These are phyloP conservation scores for Stigmatopora argus DNA, from an alignment of 2,113 vertebrate genomes.

Conservation along the genomic window DNA sequence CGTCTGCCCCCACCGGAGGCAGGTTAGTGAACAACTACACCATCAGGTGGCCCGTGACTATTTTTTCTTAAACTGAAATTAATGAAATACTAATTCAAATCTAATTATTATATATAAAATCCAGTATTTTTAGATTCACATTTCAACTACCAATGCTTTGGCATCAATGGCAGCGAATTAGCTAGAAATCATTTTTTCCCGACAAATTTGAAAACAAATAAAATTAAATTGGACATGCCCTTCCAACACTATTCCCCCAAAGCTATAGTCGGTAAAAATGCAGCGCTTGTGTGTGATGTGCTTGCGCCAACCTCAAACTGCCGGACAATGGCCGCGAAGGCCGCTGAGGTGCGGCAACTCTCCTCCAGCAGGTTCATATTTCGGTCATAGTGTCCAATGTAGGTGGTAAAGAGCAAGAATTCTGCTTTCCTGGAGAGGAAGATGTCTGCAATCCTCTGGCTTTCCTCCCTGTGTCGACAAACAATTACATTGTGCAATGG, in stretches of 20 bases:
- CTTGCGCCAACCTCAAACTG: constrained; percentile 82
- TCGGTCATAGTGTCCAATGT: constrained; percentile 84
- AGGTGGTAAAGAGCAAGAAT: constrained; percentile 79
- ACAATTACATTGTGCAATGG: neutral
- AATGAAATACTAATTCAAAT: too few species aligned
- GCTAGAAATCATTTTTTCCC: neutral
- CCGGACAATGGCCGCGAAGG: constrained; percentile 72
- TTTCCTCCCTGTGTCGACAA: constrained; percentile 76
- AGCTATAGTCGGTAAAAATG: neutral
- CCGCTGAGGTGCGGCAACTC: constrained; percentile 72
- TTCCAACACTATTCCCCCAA: neutral
- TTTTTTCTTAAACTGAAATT: too few species aligned
- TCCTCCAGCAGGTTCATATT: constrained; percentile 81
- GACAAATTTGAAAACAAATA: neutral
- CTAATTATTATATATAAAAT: too few species aligned
- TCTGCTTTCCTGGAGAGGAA: constrained; percentile 79
- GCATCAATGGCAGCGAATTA: too few species aligned
- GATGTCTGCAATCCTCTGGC: constrained; percentile 83
- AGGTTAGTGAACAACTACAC: too few species aligned
- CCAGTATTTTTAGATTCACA: too few species aligned
- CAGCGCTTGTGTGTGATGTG: neutral
- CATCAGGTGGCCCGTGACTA: too few species aligned
- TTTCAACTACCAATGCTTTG: too few species aligned
- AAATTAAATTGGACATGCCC: neutral
- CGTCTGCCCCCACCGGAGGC: too few species aligned